phyloP scores from a whole-genome alignment of 2,888 invertebrate species.

The Iphiclides podalirius region DNA sequence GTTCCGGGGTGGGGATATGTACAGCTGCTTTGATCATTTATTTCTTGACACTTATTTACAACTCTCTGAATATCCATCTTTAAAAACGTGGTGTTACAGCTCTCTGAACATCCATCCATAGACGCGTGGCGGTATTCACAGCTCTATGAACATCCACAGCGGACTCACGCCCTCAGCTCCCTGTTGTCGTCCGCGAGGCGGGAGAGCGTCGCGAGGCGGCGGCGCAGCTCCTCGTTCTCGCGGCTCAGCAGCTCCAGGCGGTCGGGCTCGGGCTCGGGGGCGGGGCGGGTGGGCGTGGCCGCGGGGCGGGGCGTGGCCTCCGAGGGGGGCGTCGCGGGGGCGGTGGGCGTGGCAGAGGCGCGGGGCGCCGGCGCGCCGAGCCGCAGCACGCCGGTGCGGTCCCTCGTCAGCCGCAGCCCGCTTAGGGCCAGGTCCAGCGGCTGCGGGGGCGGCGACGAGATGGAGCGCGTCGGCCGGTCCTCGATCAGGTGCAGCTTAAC shows the following conservation, averaged over 20 bases:
- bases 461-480: constrained; percentile 89
- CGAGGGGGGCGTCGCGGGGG: constrained; percentile 30
- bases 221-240: constrained; percentile 76
- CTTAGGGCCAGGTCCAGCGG: constrained; percentile 88
- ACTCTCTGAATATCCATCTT: too few species aligned
- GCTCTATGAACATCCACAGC: too few species aligned
- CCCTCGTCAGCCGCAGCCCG: constrained; percentile 85
- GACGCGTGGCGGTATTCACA: too few species aligned
- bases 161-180: constrained; percentile 74
- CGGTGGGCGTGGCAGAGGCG: constrained; percentile 43
- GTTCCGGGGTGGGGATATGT: too few species aligned
- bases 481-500: constrained; percentile 88
- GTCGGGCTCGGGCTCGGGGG: constrained; percentile 57
- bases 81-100: too few species aligned
- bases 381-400: constrained; percentile 86
- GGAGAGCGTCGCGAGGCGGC: constrained; percentile 66
- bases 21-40: too few species aligned
- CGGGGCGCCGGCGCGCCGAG: constrained; percentile 80
- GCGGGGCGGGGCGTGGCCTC: constrained; percentile 53
- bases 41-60: too few species aligned
- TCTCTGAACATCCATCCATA: too few species aligned
- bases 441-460: constrained; percentile 89
- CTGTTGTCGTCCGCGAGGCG: constrained; percentile 78
- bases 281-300: neutral
- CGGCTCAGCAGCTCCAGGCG: constrained; percentile 52